These are phyloP conservation scores for Columba janthina DNA, from an alignment of 2,113 vertebrate species.

Conservation along the genomic window DNA sequence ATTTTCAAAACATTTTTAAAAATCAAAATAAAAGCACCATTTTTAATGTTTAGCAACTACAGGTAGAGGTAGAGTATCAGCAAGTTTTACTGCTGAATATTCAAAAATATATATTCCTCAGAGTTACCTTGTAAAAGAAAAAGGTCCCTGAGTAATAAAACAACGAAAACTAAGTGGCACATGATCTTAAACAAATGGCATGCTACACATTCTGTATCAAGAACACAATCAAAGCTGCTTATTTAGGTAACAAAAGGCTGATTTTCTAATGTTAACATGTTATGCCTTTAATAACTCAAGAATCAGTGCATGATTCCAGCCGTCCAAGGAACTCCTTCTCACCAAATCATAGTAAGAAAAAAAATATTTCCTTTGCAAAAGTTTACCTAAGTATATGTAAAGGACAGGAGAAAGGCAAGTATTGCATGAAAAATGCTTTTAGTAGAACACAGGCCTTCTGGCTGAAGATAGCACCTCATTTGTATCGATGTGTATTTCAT, in stretches of 20 bases:
- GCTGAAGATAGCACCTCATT: background rate
- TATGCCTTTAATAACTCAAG: background rate
- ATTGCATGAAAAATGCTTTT: background rate
- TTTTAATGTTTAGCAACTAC: background rate
- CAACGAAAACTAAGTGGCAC: background rate
- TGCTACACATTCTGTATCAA: background rate
- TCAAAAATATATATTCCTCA: background rate
- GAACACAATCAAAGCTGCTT: background rate
- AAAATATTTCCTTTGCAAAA: conserved; percentile 3
- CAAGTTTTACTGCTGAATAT: background rate
- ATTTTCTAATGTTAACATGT: background rate
- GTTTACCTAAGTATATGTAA: background rate
- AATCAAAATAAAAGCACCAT: background rate
- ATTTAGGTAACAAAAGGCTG: background rate
- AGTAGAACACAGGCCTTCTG: background rate
- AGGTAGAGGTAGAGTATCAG: background rate
- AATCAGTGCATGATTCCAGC: background rate
- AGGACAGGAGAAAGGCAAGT: background rate
- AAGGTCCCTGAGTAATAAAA: background rate
- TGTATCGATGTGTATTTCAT: background rate
- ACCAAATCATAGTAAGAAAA: background rate
- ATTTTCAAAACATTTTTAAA: background rate
- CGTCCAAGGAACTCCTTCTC: background rate
- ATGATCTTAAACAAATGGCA: background rate
- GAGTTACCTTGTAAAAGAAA: background rate